Percentiles rank a stretch among this genome's conserved stretches.
These are phyloP conservation scores for Caenorhabditis sp. DNA, from an alignment of 2,888 invertebrate genomes.

Conservation along the genomic window DNA sequence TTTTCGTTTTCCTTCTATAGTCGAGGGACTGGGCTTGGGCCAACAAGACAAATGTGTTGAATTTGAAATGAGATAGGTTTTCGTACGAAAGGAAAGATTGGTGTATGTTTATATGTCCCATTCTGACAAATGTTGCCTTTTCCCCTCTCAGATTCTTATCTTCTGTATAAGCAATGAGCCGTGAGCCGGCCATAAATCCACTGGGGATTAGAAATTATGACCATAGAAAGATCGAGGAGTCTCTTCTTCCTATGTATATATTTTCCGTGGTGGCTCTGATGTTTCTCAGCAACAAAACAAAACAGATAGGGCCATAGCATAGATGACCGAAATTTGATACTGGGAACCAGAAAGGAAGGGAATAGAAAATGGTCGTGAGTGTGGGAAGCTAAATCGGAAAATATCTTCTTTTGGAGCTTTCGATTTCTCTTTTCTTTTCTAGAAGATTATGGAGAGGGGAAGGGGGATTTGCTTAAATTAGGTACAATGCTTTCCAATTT, in stretches of 20 bases:
- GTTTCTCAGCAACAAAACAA: not conserved
- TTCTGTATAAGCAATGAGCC: not conserved
- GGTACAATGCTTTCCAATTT: conserved; percentile 6
- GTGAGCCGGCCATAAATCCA: not conserved
- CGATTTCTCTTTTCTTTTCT: too few relatives aligned
- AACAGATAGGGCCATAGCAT: conserved; percentile 20
- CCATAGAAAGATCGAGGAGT: not conserved
- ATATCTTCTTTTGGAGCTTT: not conserved
- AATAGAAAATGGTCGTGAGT: too few relatives aligned
- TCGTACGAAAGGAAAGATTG: not conserved
- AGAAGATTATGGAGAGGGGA: too few relatives aligned
- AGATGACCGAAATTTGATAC: conserved; percentile 54
- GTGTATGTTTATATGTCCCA: not conserved
- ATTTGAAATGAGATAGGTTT: conserved; percentile 36
- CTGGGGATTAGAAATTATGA: conserved; percentile 50
- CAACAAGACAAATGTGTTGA: conserved; percentile 35
- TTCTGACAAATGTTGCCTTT: conserved; percentile 33
- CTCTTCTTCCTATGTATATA: conserved; percentile 9
- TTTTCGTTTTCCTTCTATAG: not conserved
- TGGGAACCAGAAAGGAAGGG: not conserved
- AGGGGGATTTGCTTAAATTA: not conserved
- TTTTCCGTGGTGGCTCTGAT: not conserved
- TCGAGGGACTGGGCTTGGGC: not conserved
- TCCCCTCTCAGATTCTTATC: conserved; percentile 43
- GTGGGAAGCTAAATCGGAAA: not conserved